These are phyloP conservation scores for Pelecanus crispus DNA, from an alignment of 2,113 vertebrate species.

Conservation along the genomic window DNA sequence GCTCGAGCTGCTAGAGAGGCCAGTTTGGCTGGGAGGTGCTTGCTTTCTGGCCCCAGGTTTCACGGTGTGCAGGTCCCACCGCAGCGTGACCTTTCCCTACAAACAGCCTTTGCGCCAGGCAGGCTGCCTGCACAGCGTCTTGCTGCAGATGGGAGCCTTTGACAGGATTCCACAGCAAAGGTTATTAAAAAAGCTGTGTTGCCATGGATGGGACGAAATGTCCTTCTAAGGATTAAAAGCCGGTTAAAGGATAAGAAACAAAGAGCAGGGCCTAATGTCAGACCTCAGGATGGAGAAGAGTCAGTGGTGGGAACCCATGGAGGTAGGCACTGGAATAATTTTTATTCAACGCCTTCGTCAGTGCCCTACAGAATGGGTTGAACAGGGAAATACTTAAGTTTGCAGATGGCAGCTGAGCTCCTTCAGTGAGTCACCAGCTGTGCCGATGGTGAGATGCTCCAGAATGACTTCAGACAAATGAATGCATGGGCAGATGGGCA, in stretches of 20 bases:
- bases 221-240: background rate
- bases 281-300: background rate
- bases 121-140: background rate
- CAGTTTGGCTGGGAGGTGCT: background rate
- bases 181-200: background rate
- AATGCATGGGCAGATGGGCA: too few species aligned
- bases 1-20: background rate
- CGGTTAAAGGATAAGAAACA: background rate
- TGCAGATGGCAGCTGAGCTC: too few species aligned
- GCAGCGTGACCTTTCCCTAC: fast-evolving
- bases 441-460: too few species aligned
- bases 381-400: too few species aligned
- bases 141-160: background rate
- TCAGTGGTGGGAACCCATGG: background rate
- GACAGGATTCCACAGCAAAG: background rate
- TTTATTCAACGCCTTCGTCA: background rate
- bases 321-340: background rate
- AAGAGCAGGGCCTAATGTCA: background rate
- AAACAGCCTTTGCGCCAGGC: background rate
- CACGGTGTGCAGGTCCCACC: background rate
- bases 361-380: background rate
- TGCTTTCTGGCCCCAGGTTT: background rate
- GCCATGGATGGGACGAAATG: background rate
- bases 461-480: too few species aligned
- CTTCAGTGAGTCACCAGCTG: too few species aligned